phyloP scores from a whole-genome alignment of 2,113 vertebrate genomes.

The Upupa epops region DNA sequence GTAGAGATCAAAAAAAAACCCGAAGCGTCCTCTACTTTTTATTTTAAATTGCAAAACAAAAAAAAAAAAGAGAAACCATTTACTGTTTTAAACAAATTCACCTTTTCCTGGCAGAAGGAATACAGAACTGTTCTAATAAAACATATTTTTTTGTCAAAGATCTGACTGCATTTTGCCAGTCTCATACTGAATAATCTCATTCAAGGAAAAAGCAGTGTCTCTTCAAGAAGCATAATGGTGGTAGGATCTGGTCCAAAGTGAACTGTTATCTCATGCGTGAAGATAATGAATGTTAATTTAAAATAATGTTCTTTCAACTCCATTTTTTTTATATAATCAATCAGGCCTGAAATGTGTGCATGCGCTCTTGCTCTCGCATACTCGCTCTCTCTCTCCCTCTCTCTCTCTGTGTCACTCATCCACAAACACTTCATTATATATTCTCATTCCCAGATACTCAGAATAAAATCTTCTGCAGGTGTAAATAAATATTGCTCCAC shows the following conservation, averaged over 20 bases:
- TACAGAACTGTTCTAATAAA: not conserved
- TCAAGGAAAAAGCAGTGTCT: slow-evolving; percentile 18
- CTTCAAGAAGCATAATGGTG: slow-evolving; percentile 13
- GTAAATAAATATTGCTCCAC: slow-evolving; percentile 1
- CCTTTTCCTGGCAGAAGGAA: not conserved
- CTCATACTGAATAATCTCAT: not conserved
- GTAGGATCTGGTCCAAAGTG: slow-evolving; percentile 53
- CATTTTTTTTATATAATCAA: slow-evolving; percentile 43
- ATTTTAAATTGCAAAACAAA: slow-evolving; percentile 17
- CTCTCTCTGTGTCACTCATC: not conserved
- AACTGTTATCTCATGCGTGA: slow-evolving; percentile 51
- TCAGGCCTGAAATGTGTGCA: slow-evolving; percentile 32
- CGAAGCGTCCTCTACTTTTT: not conserved
- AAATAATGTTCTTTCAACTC: slow-evolving; percentile 60
- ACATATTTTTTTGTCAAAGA: slow-evolving; percentile 11
- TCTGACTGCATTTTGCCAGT: slow-evolving; percentile 16
- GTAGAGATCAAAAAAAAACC: not conserved
- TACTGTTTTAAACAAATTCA: not conserved
- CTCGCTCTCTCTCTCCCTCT: not conserved
- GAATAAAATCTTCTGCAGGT: slow-evolving; percentile 16
- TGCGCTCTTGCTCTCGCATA: not conserved
- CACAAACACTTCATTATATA: slow-evolving; percentile 3
- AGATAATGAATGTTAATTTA: slow-evolving; percentile 63
- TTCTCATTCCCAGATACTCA: not conserved
- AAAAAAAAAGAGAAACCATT: not conserved